A percentile compares a stretch with the other conserved stretches of the same genome.
Evolutionary conservation across 2,113 vertebrate genomes (phyloP).

Genomic region (Miniopterus natalensis): DNA sequence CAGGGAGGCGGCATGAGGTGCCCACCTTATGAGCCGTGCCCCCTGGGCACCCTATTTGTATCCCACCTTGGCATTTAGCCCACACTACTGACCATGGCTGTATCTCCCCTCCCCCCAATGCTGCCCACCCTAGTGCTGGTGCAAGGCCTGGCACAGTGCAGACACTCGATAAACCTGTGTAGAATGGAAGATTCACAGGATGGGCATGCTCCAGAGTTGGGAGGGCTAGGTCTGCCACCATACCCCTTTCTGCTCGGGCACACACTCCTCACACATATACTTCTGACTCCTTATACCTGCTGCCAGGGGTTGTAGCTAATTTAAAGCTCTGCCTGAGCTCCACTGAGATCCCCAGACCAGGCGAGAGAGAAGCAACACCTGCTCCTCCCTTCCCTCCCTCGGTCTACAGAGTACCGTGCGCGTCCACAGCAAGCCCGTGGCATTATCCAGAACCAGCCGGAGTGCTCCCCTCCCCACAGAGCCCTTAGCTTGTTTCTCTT

Average conservation of each 20-base stretch:
- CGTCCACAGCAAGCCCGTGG: no score
- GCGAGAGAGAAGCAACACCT: neutral
- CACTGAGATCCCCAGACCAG: neutral
- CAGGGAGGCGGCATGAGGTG: neutral
- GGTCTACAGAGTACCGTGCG: neutral
- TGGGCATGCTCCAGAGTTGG: rapidly evolving
- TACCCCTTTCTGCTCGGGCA: neutral
- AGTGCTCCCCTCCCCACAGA: neutral
- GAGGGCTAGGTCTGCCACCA: neutral
- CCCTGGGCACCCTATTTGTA: rapidly evolving
- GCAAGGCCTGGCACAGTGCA: rapidly evolving
- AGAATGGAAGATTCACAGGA: neutral
- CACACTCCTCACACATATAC: neutral
- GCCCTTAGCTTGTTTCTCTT: rapidly evolving
- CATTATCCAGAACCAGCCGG: neutral
- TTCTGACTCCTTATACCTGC: neutral
- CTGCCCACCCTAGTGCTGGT: neutral
- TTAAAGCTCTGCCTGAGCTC: neutral
- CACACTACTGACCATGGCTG: neutral
- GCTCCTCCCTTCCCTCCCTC: rapidly evolving
- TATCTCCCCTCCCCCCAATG: neutral
- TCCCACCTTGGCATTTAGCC: neutral
- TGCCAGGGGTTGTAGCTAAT: no score
- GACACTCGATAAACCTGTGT: no score
- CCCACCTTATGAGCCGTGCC: rapidly evolving